Percentiles rank a stretch among this genome's conserved stretches.
Evolutionary conservation across 2,888 invertebrate genomes (phyloP).

Genomic region (Rhamphomyia laevipes): DNA sequence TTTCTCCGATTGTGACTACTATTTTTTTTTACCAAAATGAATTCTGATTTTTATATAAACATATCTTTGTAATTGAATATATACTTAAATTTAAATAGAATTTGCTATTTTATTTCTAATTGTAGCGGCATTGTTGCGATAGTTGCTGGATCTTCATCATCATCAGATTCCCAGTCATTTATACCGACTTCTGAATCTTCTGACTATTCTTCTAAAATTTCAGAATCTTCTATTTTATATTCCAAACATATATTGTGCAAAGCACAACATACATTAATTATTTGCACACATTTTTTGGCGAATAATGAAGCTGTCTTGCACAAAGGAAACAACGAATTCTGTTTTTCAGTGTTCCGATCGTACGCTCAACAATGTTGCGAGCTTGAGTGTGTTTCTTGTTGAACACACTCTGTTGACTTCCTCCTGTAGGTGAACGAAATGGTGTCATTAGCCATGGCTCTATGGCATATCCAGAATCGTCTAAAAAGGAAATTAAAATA

Average conservation of each 20-base stretch:
- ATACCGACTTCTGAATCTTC: not conserved
- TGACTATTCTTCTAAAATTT: not conserved
- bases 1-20: no score
- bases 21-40: no score
- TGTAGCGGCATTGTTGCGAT: not conserved
- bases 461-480: conserved; percentile 7
- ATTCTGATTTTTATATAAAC: no score
- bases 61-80: no score
- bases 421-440: conserved; percentile 1
- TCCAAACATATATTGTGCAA: conserved; percentile 8
- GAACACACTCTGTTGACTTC: not conserved
- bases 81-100: not conserved
- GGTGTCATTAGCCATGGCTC: conserved; percentile 11
- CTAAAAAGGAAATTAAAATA: not conserved
- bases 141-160: not conserved
- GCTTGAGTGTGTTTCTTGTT: not conserved
- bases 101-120: not conserved
- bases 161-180: not conserved
- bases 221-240: not conserved
- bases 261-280: conserved; percentile 5
- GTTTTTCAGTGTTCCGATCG: conserved; percentile 6
- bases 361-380: conserved; percentile 2
- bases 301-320: conserved; percentile 5
- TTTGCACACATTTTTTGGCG: conserved; percentile 7
- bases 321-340: conserved; percentile 6